These are phyloP conservation scores for Rhinatrema bivittatum DNA, from an alignment of 2,797 vertebrate species.

Conservation along the genomic window DNA sequence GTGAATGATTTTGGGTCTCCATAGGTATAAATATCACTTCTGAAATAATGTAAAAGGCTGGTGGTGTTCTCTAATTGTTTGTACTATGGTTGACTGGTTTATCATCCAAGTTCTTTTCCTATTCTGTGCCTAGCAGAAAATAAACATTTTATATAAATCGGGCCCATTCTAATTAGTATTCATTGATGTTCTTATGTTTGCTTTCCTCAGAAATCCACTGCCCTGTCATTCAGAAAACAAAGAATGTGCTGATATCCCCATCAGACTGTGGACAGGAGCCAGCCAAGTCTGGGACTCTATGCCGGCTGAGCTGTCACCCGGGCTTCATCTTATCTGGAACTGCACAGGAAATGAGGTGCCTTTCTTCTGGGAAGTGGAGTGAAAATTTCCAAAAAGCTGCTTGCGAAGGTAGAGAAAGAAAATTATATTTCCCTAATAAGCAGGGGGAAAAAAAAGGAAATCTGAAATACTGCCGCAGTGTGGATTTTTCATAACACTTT, in stretches of 20 bases:
- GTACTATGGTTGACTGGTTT: no score
- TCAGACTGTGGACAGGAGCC: conserved; percentile 68
- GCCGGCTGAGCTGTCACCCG: conserved; percentile 71
- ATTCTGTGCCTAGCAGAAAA: no score
- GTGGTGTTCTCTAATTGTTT: no score
- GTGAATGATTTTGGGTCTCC: no score
- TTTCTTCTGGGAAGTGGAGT: conserved; percentile 80
- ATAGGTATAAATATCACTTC: no score
- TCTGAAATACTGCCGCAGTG: no score
- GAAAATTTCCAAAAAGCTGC: conserved; percentile 60
- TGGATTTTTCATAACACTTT: no score
- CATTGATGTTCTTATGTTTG: background rate
- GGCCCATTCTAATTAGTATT: no score
- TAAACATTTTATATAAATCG: no score
- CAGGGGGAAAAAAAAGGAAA: background rate
- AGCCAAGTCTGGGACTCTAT: conserved; percentile 56
- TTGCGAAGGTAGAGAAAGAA: conserved; percentile 71
- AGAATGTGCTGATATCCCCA: conserved; percentile 65
- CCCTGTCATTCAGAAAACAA: conserved; percentile 55
- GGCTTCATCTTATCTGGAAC: conserved; percentile 76
- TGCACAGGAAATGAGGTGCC: conserved; percentile 66
- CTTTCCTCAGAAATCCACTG: conserved; percentile 78
- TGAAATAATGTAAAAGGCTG: no score
- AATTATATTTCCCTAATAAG: conserved; percentile 1
- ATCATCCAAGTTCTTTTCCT: no score